Percentiles rank a stretch among this genome's conserved stretches.
Evolutionary conservation across 2,113 vertebrate genomes (phyloP).

Genomic region (Notechis scutatus): DNA sequence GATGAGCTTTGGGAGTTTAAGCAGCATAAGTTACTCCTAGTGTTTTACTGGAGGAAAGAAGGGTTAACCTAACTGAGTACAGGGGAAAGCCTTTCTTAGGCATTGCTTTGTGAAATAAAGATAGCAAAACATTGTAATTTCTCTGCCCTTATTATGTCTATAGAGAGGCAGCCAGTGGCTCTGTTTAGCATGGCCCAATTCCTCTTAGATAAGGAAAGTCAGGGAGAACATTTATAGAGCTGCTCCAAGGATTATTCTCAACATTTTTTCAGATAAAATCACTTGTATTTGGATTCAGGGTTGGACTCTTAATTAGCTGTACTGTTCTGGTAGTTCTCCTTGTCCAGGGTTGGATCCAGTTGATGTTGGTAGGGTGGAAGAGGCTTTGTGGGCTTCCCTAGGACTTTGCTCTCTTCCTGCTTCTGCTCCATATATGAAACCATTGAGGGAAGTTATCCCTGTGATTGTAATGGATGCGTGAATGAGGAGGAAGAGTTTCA

Average conservation of each 20-base stretch:
- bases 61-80: background rate
- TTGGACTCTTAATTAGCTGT: background rate
- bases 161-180: background rate
- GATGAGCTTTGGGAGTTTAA: background rate
- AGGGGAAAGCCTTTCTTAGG: background rate
- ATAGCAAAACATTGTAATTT: background rate
- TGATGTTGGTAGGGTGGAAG: background rate
- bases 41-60: background rate
- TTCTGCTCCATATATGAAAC: background rate
- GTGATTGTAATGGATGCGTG: background rate
- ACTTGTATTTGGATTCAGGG: background rate
- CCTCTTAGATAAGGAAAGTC: background rate
- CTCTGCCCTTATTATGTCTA: background rate
- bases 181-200: background rate
- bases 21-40: background rate
- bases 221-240: background rate
- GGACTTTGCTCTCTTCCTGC: background rate
- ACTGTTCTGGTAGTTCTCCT: background rate
- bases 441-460: background rate
- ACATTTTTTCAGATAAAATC: background rate
- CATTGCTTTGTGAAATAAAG: background rate
- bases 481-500: background rate
- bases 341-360: background rate
- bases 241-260: background rate
- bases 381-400: background rate